These are phyloP conservation scores for Zoroaster sp. DNA, from an alignment of 53 echinoderm and acorn worm genomes.

Conservation along the genomic window DNA sequence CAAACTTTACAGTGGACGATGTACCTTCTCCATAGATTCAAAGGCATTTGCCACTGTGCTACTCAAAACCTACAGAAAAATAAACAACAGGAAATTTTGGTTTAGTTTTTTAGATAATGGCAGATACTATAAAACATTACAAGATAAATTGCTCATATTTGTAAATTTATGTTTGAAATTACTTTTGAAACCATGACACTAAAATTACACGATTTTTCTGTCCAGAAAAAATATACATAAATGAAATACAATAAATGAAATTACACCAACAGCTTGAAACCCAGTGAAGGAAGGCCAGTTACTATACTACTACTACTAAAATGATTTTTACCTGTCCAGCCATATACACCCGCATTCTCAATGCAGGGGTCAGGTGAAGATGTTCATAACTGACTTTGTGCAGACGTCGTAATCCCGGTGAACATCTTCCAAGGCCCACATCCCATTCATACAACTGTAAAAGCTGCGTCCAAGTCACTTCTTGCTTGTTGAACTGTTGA, in stretches of 20 bases:
- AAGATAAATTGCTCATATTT: not conserved
- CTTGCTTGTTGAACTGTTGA: conserved; percentile 39
- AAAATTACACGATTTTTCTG: not conserved
- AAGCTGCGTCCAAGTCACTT: conserved; percentile 33
- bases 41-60: conserved; percentile 29
- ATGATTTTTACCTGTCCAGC: conserved; percentile 45
- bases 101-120: not conserved
- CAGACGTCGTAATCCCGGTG: conserved; percentile 12
- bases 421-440: not conserved
- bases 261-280: not conserved
- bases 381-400: conserved; percentile 44
- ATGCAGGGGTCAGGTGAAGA: conserved; percentile 42
- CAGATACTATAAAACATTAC: not conserved
- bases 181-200: not conserved
- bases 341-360: conserved; percentile 51
- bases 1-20: not conserved
- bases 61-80: conserved; percentile 36
- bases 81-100: not conserved
- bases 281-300: not conserved
- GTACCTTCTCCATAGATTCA: not conserved
- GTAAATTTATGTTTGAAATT: not conserved
- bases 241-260: not conserved
- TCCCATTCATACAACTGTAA: conserved; percentile 40
- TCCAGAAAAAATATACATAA: not conserved
- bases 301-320: too few relatives aligned